These are phyloP conservation scores for Vanessa tameamea DNA, from an alignment of 1,140 invertebrate genomes.

Conservation along the genomic window DNA sequence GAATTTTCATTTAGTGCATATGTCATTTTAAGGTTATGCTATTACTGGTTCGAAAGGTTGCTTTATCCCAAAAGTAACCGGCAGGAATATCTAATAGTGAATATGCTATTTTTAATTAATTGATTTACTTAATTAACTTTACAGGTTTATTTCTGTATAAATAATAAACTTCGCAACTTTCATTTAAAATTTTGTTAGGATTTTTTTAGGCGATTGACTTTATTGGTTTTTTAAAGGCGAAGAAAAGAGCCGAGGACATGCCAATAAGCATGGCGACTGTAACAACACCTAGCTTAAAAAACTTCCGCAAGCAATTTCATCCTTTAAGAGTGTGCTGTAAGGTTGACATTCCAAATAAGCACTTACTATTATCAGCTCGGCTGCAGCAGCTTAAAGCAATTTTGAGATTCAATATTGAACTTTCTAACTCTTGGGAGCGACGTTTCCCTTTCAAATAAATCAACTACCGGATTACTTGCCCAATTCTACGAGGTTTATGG, in stretches of 20 bases:
- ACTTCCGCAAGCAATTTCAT: slow-evolving; percentile 53
- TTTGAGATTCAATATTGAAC: slow-evolving; percentile 78
- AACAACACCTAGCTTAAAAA: slow-evolving; percentile 63
- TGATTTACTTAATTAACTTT: background rate
- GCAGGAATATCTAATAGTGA: no score
- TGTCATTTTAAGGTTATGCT: no score
- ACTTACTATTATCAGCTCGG: slow-evolving; percentile 65
- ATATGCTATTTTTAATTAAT: background rate
- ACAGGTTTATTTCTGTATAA: background rate
- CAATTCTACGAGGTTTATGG: slow-evolving; percentile 37
- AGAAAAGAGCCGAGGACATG: slow-evolving; percentile 70
- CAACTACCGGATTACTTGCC: slow-evolving; percentile 51
- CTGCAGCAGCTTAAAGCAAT: slow-evolving; percentile 74
- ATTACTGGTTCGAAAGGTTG: no score
- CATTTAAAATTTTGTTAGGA: background rate
- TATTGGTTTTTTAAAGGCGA: slow-evolving; percentile 29
- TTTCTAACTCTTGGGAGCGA: slow-evolving; percentile 65
- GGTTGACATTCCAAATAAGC: slow-evolving; percentile 66
- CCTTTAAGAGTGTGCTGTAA: slow-evolving; percentile 52
- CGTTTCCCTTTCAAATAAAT: slow-evolving; percentile 69
- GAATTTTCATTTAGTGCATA: no score
- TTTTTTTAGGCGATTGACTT: slow-evolving; percentile 3
- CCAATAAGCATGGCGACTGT: slow-evolving; percentile 68
- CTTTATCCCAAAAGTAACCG: no score
- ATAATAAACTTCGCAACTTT: background rate